Evolutionary conservation across 2,888 invertebrate species (phyloP).

Genomic region (Magallana nippona): DNA sequence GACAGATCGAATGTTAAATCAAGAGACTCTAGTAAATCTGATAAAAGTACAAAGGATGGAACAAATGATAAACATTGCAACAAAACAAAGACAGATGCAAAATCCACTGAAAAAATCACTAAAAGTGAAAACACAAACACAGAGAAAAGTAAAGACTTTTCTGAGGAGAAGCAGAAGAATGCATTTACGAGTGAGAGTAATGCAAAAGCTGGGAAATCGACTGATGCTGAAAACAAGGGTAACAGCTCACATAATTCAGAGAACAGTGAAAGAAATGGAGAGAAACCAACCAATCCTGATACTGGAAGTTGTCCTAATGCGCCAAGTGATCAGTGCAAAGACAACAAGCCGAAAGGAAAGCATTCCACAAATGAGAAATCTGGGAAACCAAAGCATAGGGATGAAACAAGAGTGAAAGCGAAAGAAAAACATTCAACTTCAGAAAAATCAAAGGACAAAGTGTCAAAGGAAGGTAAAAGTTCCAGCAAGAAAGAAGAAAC

Average conservation of each 20-base stretch:
- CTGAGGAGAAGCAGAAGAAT: conserved; percentile 34
- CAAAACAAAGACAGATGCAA: conserved; percentile 37
- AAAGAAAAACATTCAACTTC: conserved; percentile 40
- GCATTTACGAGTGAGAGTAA: conserved; percentile 33
- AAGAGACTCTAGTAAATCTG: conserved; percentile 32
- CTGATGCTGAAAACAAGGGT: conserved; percentile 40
- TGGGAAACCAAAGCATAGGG: conserved; percentile 40
- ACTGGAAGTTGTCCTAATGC: not conserved
- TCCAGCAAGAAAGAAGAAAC: conserved; percentile 30
- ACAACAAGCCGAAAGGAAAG: conserved; percentile 42
- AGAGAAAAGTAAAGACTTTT: conserved; percentile 32
- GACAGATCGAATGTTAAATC: conserved; percentile 27
- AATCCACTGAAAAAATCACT: not conserved
- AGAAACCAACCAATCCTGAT: not conserved
- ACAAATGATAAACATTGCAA: conserved; percentile 33
- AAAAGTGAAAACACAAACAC: conserved; percentile 18
- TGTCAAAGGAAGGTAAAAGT: conserved; percentile 37
- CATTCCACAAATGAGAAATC: conserved; percentile 39
- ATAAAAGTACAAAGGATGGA: conserved; percentile 42
- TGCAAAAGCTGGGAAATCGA: conserved; percentile 12
- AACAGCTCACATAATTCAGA: conserved; percentile 26
- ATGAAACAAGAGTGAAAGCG: conserved; percentile 34
- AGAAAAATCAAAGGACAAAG: conserved; percentile 45
- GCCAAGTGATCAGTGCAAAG: conserved; percentile 23
- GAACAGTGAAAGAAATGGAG: not conserved